Evolutionary conservation across 1,140 invertebrate genomes (phyloP), one percentile per base, ranked within the genome.

Genomic region (Papilio dardanus): DNA sequence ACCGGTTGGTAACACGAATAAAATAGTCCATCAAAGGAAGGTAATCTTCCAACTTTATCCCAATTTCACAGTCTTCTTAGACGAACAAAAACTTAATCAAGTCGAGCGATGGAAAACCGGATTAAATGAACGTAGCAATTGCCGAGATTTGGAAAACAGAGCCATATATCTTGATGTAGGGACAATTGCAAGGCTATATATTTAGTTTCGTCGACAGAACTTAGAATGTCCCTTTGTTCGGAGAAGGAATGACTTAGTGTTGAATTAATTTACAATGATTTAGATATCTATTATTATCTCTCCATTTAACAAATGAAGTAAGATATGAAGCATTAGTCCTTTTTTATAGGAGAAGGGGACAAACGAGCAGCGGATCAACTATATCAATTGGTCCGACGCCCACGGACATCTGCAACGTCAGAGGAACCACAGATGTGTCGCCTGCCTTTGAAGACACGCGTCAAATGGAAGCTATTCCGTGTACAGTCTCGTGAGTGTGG

Each of bases 91-190:
- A 54, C 71, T 58, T 73, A 73, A 73, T 73, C 71, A 73, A 58
- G 42, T 30, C 50, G 35, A 73, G 71, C 42, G 54, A 73, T 73
- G 46, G 71, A 73, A 54, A 73, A 54, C 28, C 46, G 46, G 71
- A 73, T 73, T 58, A 73, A 73, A 73, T 33, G 71, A 73, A 54
- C 42, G n/a, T 58, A 73, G 71, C 71, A 33, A 58, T 73, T 46
- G 71, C 33, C 42, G 46, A 73, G 71, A 73, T 73, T 73, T 73
- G 71, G 71, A 73, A 73, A 73, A 73, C 46, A 54, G 46, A 58
- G 30, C 46, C 42, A 73, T 73, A 73, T 73, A 73, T 73, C 71
- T 73, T 73, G 30, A 73, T 73, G 71, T 73, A 73, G 71, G 71
- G 71, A 73, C 71, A 73, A 73, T 73, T 73, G 42, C 71, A 73